phyloP scores from a whole-genome alignment of 2,797 vertebrate species.

The Darevskia mixta region DNA sequence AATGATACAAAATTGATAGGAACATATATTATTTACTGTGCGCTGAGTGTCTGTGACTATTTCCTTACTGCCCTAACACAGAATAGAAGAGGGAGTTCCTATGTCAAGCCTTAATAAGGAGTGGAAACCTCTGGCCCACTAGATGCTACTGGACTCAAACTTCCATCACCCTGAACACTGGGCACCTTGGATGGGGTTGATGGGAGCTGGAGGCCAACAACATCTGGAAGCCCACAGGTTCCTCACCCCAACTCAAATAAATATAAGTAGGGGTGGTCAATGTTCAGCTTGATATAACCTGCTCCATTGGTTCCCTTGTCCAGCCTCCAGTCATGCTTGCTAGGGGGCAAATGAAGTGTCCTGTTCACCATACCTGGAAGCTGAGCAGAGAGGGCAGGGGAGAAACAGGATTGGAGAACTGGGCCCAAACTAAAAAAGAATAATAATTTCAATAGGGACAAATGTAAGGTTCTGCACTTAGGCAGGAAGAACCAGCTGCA shows the following conservation, averaged over 20 bases:
- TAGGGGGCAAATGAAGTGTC: background rate
- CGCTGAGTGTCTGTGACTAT: background rate
- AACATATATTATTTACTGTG: conserved; percentile 2
- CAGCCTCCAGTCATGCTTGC: background rate
- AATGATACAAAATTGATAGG: background rate
- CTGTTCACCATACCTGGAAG: background rate
- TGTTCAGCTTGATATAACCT: background rate
- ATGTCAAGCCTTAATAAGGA: background rate
- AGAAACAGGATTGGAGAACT: too few relatives aligned
- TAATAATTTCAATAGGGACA: too few relatives aligned
- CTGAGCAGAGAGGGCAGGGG: background rate
- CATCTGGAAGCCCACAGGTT: background rate
- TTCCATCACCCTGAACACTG: background rate
- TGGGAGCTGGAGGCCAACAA: background rate
- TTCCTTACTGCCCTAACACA: background rate
- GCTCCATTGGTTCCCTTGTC: background rate
- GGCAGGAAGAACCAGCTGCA: too few relatives aligned
- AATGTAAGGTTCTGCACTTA: too few relatives aligned
- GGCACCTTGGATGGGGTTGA: background rate
- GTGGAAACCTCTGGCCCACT: background rate
- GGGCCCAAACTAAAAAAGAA: too few relatives aligned
- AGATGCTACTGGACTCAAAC: background rate
- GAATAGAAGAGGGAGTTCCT: background rate
- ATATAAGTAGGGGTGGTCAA: background rate
- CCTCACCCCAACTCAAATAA: background rate